Evolutionary conservation across 2,888 invertebrate genomes (phyloP).

Genomic region (Eretmocerus hayati): DNA sequence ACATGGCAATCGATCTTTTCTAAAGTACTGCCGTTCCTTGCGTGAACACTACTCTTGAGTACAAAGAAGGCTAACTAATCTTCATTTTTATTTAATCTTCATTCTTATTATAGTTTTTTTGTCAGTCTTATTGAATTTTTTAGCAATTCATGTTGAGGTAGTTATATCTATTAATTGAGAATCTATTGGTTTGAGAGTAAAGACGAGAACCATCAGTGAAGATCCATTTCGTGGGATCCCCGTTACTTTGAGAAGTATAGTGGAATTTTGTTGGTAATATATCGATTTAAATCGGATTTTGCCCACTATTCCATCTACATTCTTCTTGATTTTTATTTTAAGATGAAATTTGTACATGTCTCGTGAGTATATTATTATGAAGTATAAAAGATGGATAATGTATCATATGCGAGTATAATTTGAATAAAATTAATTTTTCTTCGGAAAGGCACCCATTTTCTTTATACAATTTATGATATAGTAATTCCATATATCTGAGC

Average conservation of each 20-base stretch:
- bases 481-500: too few species aligned
- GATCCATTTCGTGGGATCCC: not conserved
- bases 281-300: conserved; percentile 8
- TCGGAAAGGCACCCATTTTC: too few species aligned
- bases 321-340: conserved; percentile 8
- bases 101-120: conserved; percentile 12
- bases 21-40: conserved; percentile 39
- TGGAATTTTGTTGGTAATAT: conserved; percentile 19
- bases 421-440: too few species aligned
- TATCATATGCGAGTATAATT: too few species aligned
- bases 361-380: conserved; percentile 12
- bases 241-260: not conserved
- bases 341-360: conserved; percentile 9
- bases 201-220: not conserved
- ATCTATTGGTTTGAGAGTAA: conserved; percentile 19
- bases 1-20: conserved; percentile 7
- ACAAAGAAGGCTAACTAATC: conserved; percentile 31
- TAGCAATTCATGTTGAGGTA: conserved; percentile 2
- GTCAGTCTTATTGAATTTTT: not conserved
- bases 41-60: conserved; percentile 41
- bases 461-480: too few species aligned
- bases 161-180: conserved; percentile 15
- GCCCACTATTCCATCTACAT: conserved; percentile 5
- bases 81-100: conserved; percentile 10
- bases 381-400: conserved; percentile 11